Conservation (phyloP, 2,888 invertebrate species). For the Lacanobia oleracea region DNA sequence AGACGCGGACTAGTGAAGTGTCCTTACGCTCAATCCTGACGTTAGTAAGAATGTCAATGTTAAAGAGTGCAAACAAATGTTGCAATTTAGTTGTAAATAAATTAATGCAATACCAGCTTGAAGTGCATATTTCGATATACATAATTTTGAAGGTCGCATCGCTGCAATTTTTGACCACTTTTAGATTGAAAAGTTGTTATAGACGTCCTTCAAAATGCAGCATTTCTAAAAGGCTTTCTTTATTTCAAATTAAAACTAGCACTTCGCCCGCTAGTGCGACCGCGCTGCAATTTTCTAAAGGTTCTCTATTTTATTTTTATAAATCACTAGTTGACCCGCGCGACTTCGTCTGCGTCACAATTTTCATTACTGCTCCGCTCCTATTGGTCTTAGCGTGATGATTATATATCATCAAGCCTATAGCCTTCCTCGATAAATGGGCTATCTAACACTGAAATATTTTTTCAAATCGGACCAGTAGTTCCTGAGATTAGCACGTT, state of each 20-base stretch:
- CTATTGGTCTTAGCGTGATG: too few species aligned
- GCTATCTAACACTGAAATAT: too few species aligned
- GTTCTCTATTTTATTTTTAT: too few species aligned
- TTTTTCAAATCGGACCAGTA: too few species aligned
- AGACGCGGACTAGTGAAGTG: not conserved
- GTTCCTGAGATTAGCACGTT: too few species aligned
- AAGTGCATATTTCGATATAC: slow-evolving; percentile 10
- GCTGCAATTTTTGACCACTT: not conserved
- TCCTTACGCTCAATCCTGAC: not conserved
- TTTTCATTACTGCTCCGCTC: too few species aligned
- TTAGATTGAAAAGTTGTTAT: slow-evolving; percentile 26
- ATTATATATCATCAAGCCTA: too few species aligned
- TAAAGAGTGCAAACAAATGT: slow-evolving; percentile 9
- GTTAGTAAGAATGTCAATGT: slow-evolving; percentile 1
- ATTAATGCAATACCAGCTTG: slow-evolving; percentile 24
- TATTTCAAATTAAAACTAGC: not conserved
- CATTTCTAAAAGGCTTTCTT: not conserved
- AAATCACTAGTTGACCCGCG: too few species aligned
- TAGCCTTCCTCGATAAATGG: too few species aligned
- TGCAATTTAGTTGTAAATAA: slow-evolving; percentile 12
- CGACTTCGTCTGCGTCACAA: too few species aligned
- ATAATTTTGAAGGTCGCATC: slow-evolving; percentile 14
- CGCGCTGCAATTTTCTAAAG: too few species aligned
- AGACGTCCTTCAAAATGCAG: slow-evolving; percentile 21
- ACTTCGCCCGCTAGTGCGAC: too few species aligned